Conservation (phyloP, 2,888 invertebrate genomes). For the Pantelozetes paolii region DNA sequence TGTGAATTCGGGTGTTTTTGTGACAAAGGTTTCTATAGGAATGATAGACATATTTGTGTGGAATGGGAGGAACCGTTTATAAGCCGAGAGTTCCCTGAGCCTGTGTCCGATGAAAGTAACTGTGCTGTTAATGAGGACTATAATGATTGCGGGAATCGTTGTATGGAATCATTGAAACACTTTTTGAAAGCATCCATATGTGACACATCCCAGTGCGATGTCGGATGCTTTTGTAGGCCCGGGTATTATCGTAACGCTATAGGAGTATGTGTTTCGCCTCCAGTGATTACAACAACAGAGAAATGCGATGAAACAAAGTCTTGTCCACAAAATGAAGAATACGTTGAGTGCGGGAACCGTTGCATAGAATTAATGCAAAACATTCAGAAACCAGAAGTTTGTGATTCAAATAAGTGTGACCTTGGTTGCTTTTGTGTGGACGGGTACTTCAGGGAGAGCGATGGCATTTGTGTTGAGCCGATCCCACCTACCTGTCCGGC, state of each 20-base stretch:
- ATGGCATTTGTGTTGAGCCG: not conserved
- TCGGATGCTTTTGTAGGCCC: conserved; percentile 14
- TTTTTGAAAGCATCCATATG: not conserved
- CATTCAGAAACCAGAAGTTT: not conserved
- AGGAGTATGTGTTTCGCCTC: not conserved
- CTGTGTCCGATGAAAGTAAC: not conserved
- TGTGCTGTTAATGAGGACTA: not conserved
- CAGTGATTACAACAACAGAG: no score
- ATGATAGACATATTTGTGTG: not conserved
- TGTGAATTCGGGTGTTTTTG: not conserved
- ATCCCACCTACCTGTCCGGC: not conserved
- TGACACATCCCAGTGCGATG: not conserved
- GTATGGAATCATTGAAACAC: not conserved
- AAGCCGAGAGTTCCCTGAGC: not conserved
- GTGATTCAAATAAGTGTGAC: not conserved
- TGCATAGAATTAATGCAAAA: conserved; percentile 2
- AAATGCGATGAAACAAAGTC: not conserved
- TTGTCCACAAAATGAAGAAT: not conserved
- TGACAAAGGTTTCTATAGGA: not conserved
- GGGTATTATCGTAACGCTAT: not conserved
- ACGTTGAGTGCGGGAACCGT: not conserved
- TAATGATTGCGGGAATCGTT: not conserved
- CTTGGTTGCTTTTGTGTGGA: conserved; percentile 5
- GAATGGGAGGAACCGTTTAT: not conserved
- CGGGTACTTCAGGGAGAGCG: not conserved